Percentiles rank a stretch among this genome's conserved stretches.
Conservation (phyloP, 2,797 vertebrate species). For the Catamblyrhynchus diadema region DNA sequence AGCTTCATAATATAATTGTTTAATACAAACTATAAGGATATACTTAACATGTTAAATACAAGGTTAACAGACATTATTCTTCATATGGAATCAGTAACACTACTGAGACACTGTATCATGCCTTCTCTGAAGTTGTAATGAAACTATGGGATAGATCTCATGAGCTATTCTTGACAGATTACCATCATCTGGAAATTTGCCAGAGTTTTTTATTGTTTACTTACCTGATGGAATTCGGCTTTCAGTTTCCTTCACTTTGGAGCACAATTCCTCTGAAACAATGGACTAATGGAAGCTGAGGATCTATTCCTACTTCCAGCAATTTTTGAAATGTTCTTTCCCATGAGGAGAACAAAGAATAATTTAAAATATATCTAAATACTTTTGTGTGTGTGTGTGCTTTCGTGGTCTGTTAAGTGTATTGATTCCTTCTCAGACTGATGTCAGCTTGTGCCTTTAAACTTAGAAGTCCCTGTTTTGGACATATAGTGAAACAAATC, state of each 20-base stretch:
- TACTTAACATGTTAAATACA: background rate
- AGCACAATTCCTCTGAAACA: background rate
- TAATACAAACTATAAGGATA: background rate
- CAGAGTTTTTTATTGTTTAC: background rate
- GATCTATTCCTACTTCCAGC: background rate
- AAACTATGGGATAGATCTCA: background rate
- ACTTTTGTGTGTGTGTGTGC: background rate
- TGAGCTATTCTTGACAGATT: background rate
- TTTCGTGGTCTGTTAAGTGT: background rate
- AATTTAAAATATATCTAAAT: background rate
- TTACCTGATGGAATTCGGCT: background rate
- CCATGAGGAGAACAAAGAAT: background rate
- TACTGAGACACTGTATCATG: background rate
- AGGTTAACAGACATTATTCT: background rate
- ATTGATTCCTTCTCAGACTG: background rate
- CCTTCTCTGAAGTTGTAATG: background rate
- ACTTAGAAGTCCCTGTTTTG: background rate
- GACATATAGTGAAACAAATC: background rate
- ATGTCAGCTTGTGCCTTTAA: background rate
- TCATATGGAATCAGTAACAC: background rate
- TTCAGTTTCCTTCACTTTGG: background rate
- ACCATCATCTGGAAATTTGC: background rate
- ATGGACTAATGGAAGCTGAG: background rate
- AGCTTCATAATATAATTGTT: background rate
- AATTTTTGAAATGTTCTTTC: background rate